Evolutionary conservation across 2,888 invertebrate species (phyloP).

Genomic region (Arrhopalites spinosus): DNA sequence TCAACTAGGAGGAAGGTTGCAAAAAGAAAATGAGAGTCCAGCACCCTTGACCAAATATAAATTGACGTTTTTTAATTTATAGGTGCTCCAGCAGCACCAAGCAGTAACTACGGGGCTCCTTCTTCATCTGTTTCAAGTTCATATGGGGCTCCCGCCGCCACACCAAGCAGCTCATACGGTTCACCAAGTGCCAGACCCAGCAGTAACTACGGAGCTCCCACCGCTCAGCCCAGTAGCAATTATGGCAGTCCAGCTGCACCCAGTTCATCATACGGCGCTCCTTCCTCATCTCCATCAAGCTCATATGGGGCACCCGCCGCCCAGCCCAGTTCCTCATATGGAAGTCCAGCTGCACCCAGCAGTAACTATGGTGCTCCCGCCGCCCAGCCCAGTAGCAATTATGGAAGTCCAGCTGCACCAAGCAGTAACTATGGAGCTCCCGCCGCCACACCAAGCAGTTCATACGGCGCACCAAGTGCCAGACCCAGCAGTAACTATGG

Average conservation of each 20-base stretch:
- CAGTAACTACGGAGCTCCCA: too few species aligned
- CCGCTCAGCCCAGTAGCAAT: background rate
- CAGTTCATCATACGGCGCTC: slow-evolving; percentile 20
- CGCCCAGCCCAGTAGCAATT: slow-evolving; percentile 3
- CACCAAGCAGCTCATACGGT: too few species aligned
- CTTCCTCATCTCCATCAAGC: background rate
- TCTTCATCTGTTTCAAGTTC: background rate
- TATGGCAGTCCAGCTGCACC: background rate
- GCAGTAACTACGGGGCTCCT: background rate
- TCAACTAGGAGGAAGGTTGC: too few species aligned
- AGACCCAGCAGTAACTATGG: too few species aligned
- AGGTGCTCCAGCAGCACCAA: background rate
- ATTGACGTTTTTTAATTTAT: too few species aligned
- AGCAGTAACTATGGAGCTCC: too few species aligned
- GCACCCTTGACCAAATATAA: too few species aligned
- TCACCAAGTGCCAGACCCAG: too few species aligned
- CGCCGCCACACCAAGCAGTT: too few species aligned
- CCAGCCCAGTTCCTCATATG: slow-evolving; percentile 1
- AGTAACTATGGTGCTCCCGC: background rate
- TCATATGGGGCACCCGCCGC: slow-evolving; percentile 20
- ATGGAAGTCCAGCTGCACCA: slow-evolving; percentile 14
- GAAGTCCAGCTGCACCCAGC: background rate
- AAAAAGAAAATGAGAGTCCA: too few species aligned
- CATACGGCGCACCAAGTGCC: too few species aligned
- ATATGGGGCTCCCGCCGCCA: too few species aligned